Evolutionary conservation across 1,140 invertebrate species (phyloP).

Genomic region (Melanaphis sacchari): DNA sequence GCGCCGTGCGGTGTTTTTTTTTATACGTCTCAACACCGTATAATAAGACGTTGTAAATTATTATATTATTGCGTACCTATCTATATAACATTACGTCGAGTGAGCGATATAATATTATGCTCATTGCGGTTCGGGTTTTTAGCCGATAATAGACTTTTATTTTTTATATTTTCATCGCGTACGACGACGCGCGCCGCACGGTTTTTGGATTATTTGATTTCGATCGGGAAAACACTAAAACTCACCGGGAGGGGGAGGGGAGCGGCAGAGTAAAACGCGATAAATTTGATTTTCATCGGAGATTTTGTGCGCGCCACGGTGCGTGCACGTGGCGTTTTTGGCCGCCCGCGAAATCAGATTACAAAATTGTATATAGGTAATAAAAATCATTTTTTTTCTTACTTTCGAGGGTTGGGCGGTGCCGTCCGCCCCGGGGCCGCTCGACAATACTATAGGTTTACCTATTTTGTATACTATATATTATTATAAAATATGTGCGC

Average conservation of each 20-base stretch:
- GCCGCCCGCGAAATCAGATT: background rate
- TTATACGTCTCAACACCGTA: background rate
- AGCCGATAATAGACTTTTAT: too few relatives aligned
- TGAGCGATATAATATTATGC: too few relatives aligned
- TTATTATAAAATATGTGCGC: background rate
- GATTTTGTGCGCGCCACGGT: background rate
- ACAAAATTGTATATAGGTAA: background rate
- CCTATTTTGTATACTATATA: slow-evolving; percentile 8
- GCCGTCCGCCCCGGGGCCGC: background rate
- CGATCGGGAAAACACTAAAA: background rate
- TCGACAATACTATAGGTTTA: background rate
- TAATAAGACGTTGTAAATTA: background rate
- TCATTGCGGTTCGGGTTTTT: too few relatives aligned
- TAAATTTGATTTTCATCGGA: background rate
- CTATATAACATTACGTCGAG: too few relatives aligned
- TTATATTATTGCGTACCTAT: background rate
- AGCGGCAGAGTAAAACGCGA: background rate
- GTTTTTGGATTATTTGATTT: too few relatives aligned
- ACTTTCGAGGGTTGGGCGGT: background rate
- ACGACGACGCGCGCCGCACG: too few relatives aligned
- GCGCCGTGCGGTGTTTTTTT: background rate
- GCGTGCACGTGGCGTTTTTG: background rate
- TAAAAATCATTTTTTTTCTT: slow-evolving; percentile 10
- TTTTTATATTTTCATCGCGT: too few relatives aligned
- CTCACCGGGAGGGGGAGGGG: too few relatives aligned